Evolutionary conservation across 2,113 vertebrate species (phyloP).

Genomic region (Tapirus terrestris): DNA sequence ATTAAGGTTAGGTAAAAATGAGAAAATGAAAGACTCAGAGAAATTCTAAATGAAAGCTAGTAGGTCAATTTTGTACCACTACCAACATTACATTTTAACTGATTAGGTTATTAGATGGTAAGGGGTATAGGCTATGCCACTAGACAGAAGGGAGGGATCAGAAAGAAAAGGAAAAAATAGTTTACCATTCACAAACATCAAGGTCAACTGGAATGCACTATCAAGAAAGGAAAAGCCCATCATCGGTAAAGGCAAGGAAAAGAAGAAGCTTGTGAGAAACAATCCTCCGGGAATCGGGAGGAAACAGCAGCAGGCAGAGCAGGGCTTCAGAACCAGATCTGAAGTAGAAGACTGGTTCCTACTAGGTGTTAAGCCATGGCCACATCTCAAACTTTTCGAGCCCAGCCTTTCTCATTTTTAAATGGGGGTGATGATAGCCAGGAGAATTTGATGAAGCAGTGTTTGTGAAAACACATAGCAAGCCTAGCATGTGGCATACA

Average conservation of each 20-base stretch:
- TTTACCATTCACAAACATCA: slow-evolving; percentile 31
- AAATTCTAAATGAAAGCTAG: neutral
- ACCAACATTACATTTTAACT: neutral
- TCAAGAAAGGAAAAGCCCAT: neutral
- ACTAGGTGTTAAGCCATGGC: neutral
- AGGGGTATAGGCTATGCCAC: neutral
- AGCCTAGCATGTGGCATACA: neutral
- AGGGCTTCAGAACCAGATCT: neutral
- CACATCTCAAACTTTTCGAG: fast-evolving
- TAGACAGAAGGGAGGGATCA: neutral
- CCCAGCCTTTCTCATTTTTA: neutral
- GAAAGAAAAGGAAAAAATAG: neutral
- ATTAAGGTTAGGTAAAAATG: neutral
- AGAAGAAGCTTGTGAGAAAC: neutral
- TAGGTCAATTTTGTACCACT: neutral
- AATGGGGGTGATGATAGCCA: neutral
- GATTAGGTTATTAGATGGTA: neutral
- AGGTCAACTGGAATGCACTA: neutral
- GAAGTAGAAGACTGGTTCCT: neutral
- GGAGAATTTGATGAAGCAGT: neutral
- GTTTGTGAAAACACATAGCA: neutral
- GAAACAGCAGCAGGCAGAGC: neutral
- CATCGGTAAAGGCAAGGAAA: neutral
- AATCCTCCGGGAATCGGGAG: neutral
- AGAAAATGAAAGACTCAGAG: neutral